Evolutionary conservation across 2,888 invertebrate species (phyloP).

Genomic region (Stenodema calcarata): DNA sequence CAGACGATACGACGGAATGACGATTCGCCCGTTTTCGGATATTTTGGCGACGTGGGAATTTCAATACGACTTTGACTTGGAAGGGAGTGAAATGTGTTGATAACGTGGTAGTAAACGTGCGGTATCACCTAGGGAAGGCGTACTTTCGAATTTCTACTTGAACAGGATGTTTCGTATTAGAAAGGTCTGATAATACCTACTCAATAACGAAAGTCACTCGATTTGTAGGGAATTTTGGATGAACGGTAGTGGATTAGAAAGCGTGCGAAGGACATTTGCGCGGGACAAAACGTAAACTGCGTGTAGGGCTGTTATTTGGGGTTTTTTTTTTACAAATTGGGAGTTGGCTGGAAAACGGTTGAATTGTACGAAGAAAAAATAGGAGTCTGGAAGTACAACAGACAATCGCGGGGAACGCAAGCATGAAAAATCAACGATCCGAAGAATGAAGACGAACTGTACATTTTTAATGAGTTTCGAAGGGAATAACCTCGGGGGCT

Average conservation of each 20-base stretch:
- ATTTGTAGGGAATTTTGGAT: no score
- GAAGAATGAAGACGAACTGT: constrained; percentile 40
- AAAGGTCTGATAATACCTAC: no score
- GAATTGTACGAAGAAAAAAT: neutral
- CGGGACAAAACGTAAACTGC: neutral
- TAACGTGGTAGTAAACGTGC: neutral
- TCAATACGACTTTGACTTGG: no score
- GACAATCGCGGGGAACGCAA: neutral
- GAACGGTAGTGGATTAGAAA: neutral
- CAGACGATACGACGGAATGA: no score
- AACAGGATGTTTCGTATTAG: no score
- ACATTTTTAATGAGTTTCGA: constrained; percentile 15
- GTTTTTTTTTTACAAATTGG: neutral
- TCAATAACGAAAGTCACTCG: no score
- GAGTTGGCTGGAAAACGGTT: neutral
- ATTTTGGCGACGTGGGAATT: no score
- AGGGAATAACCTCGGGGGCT: neutral
- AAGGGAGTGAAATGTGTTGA: neutral
- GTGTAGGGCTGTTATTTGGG: neutral
- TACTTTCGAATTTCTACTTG: no score
- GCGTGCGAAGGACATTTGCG: neutral
- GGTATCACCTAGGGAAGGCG: no score
- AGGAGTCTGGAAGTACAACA: neutral
- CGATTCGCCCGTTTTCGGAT: no score
- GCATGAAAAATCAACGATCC: constrained; percentile 46